Evolutionary conservation across 2,113 vertebrate genomes (phyloP).

Genomic region (Apodemus sylvaticus): DNA sequence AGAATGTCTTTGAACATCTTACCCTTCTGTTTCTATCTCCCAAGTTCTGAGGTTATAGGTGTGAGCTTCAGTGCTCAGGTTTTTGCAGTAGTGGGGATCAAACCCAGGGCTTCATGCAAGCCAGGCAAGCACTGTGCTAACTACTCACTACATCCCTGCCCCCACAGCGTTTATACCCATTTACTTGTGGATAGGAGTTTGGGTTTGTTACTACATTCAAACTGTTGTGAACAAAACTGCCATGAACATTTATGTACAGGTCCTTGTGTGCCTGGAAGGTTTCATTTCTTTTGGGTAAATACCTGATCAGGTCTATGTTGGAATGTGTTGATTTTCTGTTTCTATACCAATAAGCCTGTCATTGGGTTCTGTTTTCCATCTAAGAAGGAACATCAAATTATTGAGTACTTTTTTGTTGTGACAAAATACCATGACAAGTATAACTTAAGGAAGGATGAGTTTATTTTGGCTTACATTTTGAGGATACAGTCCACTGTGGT

Average conservation of each 20-base stretch:
- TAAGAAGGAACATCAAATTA: background rate
- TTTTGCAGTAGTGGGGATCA: background rate
- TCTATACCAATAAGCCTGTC: background rate
- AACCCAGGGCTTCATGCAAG: background rate
- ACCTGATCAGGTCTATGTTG: background rate
- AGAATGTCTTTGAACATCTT: background rate
- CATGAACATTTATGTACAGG: background rate
- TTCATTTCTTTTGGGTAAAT: slow-evolving; percentile 20
- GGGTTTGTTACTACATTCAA: background rate
- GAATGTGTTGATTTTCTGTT: background rate
- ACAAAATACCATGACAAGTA: background rate
- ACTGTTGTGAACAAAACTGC: background rate
- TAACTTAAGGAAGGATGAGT: background rate
- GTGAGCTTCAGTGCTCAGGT: background rate
- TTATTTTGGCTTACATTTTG: background rate
- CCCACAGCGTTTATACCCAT: background rate
- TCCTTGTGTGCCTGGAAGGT: background rate
- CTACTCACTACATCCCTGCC: rapidly evolving
- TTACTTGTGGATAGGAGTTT: background rate
- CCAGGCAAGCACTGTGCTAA: background rate
- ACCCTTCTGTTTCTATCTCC: background rate
- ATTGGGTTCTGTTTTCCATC: background rate
- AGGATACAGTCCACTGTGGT: background rate
- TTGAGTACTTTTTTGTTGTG: background rate
- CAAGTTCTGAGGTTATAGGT: background rate